These are phyloP conservation scores for Drosophila ironensis DNA, from an alignment of 1,140 invertebrate genomes.

Conservation along the genomic window DNA sequence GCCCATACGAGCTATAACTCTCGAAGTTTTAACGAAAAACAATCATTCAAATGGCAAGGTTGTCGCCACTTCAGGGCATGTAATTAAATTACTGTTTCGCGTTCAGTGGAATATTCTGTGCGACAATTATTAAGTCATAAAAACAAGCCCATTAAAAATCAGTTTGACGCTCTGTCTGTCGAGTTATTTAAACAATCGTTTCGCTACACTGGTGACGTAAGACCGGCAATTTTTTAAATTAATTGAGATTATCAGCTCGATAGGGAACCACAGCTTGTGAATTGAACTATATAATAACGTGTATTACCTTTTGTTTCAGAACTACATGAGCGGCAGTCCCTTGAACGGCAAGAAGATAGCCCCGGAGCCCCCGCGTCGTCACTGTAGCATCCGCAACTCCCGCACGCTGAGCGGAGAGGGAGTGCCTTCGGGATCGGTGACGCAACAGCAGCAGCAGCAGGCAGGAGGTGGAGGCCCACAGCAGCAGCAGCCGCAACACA, in stretches of 20 bases:
- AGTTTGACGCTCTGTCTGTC: neutral
- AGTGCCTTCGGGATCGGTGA: conserved; percentile 3
- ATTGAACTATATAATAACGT: too few relatives aligned
- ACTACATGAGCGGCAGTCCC: conserved; percentile 83
- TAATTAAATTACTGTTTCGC: too few relatives aligned
- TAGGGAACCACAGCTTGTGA: too few relatives aligned
- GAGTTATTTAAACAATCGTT: neutral
- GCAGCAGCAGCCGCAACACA: conserved; percentile 37
- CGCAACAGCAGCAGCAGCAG: conserved; percentile 22
- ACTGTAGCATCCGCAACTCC: conserved; percentile 83
- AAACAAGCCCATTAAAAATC: neutral
- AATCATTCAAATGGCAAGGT: neutral
- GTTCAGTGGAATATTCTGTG: neutral
- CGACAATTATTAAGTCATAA: neutral
- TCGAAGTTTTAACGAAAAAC: too few relatives aligned
- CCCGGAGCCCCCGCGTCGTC: conserved; percentile 93
- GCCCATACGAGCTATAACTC: neutral
- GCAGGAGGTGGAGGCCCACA: conserved; percentile 21
- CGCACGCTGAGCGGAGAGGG: conserved; percentile 65
- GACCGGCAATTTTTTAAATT: too few relatives aligned
- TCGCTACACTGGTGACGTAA: too few relatives aligned
- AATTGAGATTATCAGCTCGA: too few relatives aligned
- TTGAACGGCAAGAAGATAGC: conserved; percentile 88
- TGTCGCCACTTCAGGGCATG: too few relatives aligned
- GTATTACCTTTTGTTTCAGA: conserved; percentile 20